Evolutionary conservation across 2,797 vertebrate genomes (phyloP).

Genomic region (Enteromius trimaculatus): DNA sequence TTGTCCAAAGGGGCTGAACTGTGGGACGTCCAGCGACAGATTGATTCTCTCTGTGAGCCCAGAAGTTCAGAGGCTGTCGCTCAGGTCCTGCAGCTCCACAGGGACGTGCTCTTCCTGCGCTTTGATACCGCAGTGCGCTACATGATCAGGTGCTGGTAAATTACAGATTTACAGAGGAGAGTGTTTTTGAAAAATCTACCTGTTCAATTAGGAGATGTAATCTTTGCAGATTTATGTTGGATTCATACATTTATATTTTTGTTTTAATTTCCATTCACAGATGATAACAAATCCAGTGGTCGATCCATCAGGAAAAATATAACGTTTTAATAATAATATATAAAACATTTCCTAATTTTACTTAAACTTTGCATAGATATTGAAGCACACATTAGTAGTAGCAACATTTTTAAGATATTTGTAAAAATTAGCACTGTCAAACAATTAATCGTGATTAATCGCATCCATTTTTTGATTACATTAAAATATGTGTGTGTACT

Average conservation of each 20-base stretch:
- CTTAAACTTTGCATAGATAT: neutral
- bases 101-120: constrained; percentile 76
- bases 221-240: neutral
- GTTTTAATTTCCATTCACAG: neutral
- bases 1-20: constrained; percentile 71
- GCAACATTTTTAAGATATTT: too few species aligned
- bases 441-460: too few species aligned
- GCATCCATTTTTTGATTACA: too few species aligned
- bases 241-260: neutral
- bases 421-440: too few species aligned
- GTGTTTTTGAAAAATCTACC: neutral
- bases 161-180: neutral
- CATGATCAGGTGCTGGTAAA: constrained; percentile 68
- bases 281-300: neutral
- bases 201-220: neutral
- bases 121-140: constrained; percentile 74
- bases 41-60: constrained; percentile 71
- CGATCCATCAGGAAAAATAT: neutral
- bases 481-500: too few species aligned
- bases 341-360: neutral
- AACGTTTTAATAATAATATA: neutral
- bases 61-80: constrained; percentile 69
- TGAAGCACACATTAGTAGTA: too few species aligned
- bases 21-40: constrained; percentile 75
- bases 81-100: constrained; percentile 69